Conservation (phyloP, 2,113 vertebrate species). For the Pristiophorus japonicus region DNA sequence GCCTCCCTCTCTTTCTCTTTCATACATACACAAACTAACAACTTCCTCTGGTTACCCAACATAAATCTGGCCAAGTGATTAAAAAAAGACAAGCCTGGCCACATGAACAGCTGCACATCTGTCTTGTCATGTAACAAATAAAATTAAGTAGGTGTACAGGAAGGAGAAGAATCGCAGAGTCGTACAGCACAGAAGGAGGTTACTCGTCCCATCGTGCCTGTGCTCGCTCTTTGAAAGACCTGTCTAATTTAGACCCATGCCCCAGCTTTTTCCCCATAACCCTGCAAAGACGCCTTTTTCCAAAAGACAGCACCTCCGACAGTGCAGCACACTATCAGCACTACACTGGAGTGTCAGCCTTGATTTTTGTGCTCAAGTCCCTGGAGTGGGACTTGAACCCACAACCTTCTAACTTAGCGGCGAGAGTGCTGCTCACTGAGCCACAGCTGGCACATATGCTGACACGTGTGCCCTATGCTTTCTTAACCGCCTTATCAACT, state of each 20-base stretch:
- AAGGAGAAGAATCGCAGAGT: background rate
- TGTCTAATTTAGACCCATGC: background rate
- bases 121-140: background rate
- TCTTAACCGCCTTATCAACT: too few species aligned
- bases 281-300: too few species aligned
- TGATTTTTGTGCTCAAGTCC: too few species aligned
- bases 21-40: background rate
- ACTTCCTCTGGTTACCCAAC: background rate
- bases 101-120: background rate
- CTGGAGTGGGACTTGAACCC: too few species aligned
- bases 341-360: too few species aligned
- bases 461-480: too few species aligned
- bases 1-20: background rate
- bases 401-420: too few species aligned
- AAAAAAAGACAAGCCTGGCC: background rate
- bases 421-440: too few species aligned
- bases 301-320: too few species aligned
- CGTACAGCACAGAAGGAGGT: background rate
- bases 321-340: too few species aligned
- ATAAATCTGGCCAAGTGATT: background rate
- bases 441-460: too few species aligned
- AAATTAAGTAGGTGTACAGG: background rate
- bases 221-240: background rate
- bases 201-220: background rate
- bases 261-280: background rate